A percentile compares a stretch with the other conserved stretches of the same genome.
These are phyloP conservation scores for Diglossa brunneiventris DNA, from an alignment of 2,113 vertebrate genomes.

Conservation along the genomic window DNA sequence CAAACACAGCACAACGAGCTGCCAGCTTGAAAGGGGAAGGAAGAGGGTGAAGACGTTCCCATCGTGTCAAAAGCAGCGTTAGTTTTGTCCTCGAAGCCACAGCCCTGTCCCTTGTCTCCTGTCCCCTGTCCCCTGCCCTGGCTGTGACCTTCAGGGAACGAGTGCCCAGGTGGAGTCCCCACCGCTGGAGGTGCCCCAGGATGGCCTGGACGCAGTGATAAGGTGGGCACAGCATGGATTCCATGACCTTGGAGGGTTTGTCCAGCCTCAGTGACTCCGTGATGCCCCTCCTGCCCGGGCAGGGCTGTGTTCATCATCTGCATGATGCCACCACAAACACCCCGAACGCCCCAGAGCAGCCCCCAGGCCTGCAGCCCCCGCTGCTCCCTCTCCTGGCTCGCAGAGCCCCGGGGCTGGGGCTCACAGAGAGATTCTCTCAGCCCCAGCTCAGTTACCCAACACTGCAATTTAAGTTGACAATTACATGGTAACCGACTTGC, in stretches of 20 bases:
- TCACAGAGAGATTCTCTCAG: neutral
- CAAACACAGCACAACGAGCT: neutral
- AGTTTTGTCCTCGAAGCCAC: neutral
- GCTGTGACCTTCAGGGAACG: fast-evolving
- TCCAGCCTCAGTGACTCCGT: neutral
- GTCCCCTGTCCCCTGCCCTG: neutral
- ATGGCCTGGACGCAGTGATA: fast-evolving
- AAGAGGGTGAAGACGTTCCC: neutral
- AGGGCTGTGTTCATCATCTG: neutral
- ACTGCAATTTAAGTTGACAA: conserved; percentile 59
- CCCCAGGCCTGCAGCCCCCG: neutral
- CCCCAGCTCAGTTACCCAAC: conserved; percentile 28
- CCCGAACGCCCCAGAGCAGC: fast-evolving
- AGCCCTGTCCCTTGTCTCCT: neutral
- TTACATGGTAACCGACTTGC: conserved; percentile 40
- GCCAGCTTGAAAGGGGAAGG: conserved; percentile 24
- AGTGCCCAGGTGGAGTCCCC: neutral
- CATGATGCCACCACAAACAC: fast-evolving
- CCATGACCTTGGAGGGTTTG: fast-evolving
- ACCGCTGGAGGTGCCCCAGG: neutral
- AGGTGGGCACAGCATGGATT: neutral
- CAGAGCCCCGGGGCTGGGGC: neutral
- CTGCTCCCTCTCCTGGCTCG: fast-evolving
- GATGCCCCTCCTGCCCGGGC: fast-evolving
- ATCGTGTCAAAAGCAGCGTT: neutral